Evolutionary conservation across 2,888 invertebrate species (phyloP), one percentile per base, ranked within the genome.

Genomic region (Exephanes ischioxanthus): DNA sequence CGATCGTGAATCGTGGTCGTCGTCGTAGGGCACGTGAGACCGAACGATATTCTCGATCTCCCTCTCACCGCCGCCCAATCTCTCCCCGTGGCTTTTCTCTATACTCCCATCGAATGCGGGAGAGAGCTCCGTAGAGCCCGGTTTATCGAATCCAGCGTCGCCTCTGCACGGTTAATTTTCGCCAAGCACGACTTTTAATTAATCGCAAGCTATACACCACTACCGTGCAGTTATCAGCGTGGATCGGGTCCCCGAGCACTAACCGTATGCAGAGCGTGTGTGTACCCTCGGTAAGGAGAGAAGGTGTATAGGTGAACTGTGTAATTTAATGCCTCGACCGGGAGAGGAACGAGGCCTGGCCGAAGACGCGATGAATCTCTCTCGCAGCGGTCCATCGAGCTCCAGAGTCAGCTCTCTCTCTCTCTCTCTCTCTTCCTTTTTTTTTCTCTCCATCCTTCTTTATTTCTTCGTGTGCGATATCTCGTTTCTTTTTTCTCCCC

Each of bases 171-270:
- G 79, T 79, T 82, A 70, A 82, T 85, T 85, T 82, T 81, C 85
- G 78, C 85, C 73, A 58, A 82, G 82, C 82, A 85, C 81, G 79
- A 82, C 75, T 85, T 82, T 85, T 85, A 85, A 85, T 85, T 85
- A 85, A 85, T 85, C 79, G 82, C 71, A 72, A 85, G 82, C 75
- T 75, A 82, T 79, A 73, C 77, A 53, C 72, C 68, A 72, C 82
- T 82, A 72, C 82, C 66, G 79, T 76, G 41, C 55, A 79, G 75
- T 70, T 77, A 79, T 85, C 71, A 58, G 66, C 51, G 41, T 67
- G 72, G 37, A 80, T 84, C 84, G 73, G n/a, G 61, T 33, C 61
- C 5, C n/a, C 61, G 66, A 33, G 11, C 22, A 6, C 75, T 14
- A 33, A 5, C 33, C 33, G 63, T 58, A 26, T 19, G 45, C 45